Conservation (phyloP, 2,888 invertebrate genomes). For the Tetragonisca angustula region DNA sequence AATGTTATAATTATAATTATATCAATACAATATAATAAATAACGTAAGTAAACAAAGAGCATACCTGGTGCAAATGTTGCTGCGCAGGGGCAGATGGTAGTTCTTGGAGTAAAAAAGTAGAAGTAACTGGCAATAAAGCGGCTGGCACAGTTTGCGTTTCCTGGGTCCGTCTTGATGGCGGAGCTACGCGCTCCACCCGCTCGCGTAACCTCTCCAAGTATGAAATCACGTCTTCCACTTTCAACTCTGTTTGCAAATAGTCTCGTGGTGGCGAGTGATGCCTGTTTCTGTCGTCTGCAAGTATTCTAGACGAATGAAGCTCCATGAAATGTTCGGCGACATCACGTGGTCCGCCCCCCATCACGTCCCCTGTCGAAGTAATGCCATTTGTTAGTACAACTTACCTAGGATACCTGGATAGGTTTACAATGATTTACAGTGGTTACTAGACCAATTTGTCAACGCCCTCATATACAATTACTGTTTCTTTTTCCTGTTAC, state of each 20-base stretch:
- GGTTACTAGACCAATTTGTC: no score
- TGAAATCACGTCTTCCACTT: slow-evolving; percentile 78
- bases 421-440: no score
- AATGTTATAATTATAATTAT: no score
- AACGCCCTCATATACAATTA: no score
- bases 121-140: slow-evolving; percentile 75
- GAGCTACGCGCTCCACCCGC: slow-evolving; percentile 78
- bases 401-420: neutral
- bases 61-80: slow-evolving; percentile 79
- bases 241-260: slow-evolving; percentile 77
- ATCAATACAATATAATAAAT: no score
- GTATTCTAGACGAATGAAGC: slow-evolving; percentile 77
- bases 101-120: slow-evolving; percentile 80
- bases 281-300: slow-evolving; percentile 76
- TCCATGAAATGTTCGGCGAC: slow-evolving; percentile 81
- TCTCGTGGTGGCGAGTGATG: slow-evolving; percentile 78
- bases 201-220: slow-evolving; percentile 81
- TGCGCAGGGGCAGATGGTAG: slow-evolving; percentile 76
- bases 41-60: no score
- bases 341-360: slow-evolving; percentile 80
- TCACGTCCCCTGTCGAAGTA: slow-evolving; percentile 76
- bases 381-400: neutral
- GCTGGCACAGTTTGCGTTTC: slow-evolving; percentile 82
- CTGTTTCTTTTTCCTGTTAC: no score
- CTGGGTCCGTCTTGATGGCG: slow-evolving; percentile 81